These are phyloP conservation scores for Euspilapteryx auroguttella DNA, from an alignment of 2,888 invertebrate genomes.

Conservation along the genomic window DNA sequence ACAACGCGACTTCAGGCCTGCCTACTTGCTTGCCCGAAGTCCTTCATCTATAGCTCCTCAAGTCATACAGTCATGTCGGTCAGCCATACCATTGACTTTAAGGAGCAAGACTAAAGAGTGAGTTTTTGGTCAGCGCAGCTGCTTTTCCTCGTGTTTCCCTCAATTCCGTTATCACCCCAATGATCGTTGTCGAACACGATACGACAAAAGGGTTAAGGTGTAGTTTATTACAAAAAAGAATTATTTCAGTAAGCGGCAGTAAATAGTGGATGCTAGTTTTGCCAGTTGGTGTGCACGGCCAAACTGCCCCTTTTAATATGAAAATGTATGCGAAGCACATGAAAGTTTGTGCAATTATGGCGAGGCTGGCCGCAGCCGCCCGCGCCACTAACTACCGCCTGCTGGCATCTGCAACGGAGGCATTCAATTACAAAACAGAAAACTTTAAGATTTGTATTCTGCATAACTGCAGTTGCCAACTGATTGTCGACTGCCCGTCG, in stretches of 20 bases:
- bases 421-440: constrained; percentile 44
- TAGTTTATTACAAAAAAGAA: constrained; percentile 19
- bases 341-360: constrained; percentile 57
- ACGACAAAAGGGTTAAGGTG: too few relatives aligned
- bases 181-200: too few relatives aligned
- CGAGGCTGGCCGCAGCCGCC: constrained; percentile 21
- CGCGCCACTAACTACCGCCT: constrained; percentile 30
- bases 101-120: too few relatives aligned
- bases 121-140: too few relatives aligned
- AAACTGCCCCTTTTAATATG: constrained; percentile 58
- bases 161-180: too few relatives aligned
- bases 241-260: constrained; percentile 30
- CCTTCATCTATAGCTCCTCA: too few relatives aligned
- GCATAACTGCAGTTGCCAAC: constrained; percentile 3
- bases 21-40: too few relatives aligned
- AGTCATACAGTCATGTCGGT: too few relatives aligned
- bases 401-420: constrained; percentile 28
- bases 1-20: constrained; percentile 38
- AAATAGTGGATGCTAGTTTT: constrained; percentile 31
- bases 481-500: too few relatives aligned
- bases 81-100: too few relatives aligned
- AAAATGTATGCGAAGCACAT: constrained; percentile 58
- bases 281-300: constrained; percentile 45
- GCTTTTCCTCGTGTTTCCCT: too few relatives aligned
- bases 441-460: constrained; percentile 18